Evolutionary conservation across 2,888 invertebrate genomes (phyloP).

Genomic region (Thymelicus sylvestris): DNA sequence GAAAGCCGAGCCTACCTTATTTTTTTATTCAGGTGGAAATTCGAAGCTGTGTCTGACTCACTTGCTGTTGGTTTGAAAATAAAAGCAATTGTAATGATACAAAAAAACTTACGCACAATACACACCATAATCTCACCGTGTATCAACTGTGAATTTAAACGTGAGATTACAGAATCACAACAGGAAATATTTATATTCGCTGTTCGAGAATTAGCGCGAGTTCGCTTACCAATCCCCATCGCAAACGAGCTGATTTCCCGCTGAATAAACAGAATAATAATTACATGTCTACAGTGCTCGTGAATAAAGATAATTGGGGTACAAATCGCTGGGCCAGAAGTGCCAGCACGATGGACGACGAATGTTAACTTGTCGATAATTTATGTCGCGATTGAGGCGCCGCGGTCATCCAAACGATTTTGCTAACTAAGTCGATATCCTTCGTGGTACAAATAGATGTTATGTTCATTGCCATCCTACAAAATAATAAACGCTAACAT

Average conservation of each 20-base stretch:
- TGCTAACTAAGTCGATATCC: slow-evolving; percentile 25
- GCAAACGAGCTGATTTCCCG: not conserved
- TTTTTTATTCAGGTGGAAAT: no score
- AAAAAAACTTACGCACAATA: no score
- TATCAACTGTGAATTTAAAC: no score
- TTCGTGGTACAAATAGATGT: slow-evolving; percentile 22
- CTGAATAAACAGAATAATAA: slow-evolving; percentile 21
- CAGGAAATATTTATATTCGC: no score
- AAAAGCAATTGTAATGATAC: no score
- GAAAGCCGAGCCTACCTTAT: no score
- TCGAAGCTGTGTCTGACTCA: no score
- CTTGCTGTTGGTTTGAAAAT: no score
- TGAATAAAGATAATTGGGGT: slow-evolving; percentile 28
- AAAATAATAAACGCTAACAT: no score
- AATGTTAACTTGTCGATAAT: slow-evolving; percentile 22
- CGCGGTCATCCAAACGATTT: slow-evolving; percentile 6
- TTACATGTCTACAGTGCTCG: slow-evolving; percentile 16
- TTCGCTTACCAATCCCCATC: not conserved
- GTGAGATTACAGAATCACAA: no score
- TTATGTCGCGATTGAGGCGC: slow-evolving; percentile 21
- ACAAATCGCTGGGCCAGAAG: slow-evolving; percentile 25
- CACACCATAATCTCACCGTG: no score
- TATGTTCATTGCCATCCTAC: not conserved
- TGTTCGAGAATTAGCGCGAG: no score
- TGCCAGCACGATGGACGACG: slow-evolving; percentile 2